Percentiles rank a stretch among this genome's conserved stretches.
Conservation (phyloP, 2,888 invertebrate species). For the Chaetogeoica ovagalla region DNA sequence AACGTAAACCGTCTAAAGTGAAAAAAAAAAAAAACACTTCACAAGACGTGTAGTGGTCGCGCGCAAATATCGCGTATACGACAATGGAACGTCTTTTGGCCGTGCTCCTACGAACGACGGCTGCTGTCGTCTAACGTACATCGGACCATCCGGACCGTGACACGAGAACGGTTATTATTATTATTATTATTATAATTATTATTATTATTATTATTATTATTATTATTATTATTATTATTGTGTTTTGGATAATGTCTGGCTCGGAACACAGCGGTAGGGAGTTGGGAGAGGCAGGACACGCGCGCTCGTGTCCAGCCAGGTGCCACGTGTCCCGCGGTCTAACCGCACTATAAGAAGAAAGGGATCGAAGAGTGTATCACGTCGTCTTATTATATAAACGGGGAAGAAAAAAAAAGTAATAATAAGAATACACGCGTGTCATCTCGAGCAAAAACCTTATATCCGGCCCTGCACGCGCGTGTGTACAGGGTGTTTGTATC, state of each 20-base stretch:
- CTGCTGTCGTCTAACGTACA: conserved; percentile 44
- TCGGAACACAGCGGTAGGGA: no score
- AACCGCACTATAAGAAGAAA: not conserved
- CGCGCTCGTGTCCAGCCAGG: conserved; percentile 29
- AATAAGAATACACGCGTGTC: not conserved
- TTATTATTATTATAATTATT: no score
- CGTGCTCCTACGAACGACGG: not conserved
- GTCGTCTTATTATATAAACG: conserved; percentile 3
- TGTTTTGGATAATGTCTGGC: no score
- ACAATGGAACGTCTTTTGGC: conserved; percentile 26
- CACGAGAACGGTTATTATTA: conserved; percentile 8
- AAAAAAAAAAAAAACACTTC: no score
- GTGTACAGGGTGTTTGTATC: not conserved
- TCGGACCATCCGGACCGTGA: conserved; percentile 42
- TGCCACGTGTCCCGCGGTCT: not conserved
- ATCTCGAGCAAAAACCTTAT: conserved; percentile 46
- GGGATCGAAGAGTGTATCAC: not conserved
- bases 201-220: no score
- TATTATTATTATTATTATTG: no score
- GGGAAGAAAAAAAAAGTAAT: no score
- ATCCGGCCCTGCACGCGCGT: conserved; percentile 12
- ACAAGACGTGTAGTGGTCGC: not conserved
- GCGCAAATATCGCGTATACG: not conserved
- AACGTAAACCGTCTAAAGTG: no score
- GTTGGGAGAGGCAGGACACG: no score